Percentiles rank a stretch among this genome's conserved stretches.
These are phyloP conservation scores for Drosophila hamatofila DNA, from an alignment of 2,888 invertebrate species.

Conservation along the genomic window DNA sequence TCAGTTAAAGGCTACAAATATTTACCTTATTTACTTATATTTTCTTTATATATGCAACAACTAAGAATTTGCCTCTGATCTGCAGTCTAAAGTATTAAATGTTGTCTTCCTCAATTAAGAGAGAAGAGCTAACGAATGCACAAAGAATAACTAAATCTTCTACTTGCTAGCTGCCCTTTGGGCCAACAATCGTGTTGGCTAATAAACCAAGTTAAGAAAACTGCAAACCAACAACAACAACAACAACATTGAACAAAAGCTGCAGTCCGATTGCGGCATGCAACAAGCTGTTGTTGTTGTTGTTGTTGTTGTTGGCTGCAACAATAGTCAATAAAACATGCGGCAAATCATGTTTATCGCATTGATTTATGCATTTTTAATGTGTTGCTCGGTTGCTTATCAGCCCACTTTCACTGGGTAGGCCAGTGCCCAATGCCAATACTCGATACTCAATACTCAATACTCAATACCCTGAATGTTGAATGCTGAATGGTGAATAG, in stretches of 20 bases:
- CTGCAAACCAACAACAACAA: constrained; percentile 20
- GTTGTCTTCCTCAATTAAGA: constrained; percentile 8
- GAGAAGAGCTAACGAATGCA: background rate
- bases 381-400: constrained; percentile 85
- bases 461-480: constrained; percentile 8
- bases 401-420: constrained; percentile 79
- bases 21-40: too few relatives aligned
- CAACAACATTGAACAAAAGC: constrained; percentile 16
- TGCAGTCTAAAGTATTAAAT: background rate
- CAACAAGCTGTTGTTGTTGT: constrained; percentile 30
- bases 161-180: constrained; percentile 38
- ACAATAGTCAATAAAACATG: constrained; percentile 86
- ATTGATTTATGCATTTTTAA: constrained; percentile 86
- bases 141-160: constrained; percentile 21
- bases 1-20: too few relatives aligned
- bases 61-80: background rate
- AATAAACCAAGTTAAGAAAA: constrained; percentile 52
- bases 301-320: constrained; percentile 37
- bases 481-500: constrained; percentile 4
- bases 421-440: constrained; percentile 13
- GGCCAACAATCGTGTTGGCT: constrained; percentile 68
- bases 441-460: constrained; percentile 6
- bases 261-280: constrained; percentile 6
- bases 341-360: constrained; percentile 86
- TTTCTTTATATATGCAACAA: background rate